A percentile compares a stretch with the other conserved stretches of the same genome.
phyloP scores from a whole-genome alignment of 2,888 invertebrate genomes.

The Sericinus montela region DNA sequence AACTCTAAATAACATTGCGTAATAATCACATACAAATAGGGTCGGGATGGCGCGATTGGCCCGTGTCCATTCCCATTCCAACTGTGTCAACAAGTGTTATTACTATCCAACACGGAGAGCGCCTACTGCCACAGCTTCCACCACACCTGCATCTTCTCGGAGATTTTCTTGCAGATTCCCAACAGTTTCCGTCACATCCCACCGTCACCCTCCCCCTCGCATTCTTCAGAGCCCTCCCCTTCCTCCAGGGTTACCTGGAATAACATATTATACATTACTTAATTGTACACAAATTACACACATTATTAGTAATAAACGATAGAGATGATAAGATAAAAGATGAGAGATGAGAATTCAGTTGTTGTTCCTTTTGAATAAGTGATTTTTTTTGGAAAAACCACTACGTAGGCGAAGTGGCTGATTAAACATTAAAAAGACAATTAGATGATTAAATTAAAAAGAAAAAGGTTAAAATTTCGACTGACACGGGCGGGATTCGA shows the following conservation, averaged over 20 bases:
- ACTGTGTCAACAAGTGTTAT: conserved; percentile 68
- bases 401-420: no score
- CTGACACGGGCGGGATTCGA: no score
- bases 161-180: conserved; percentile 93
- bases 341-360: no score
- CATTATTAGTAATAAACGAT: no score
- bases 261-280: conserved; percentile 12
- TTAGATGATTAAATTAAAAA: no score
- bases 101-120: conserved; percentile 21
- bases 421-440: no score
- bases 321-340: no score
- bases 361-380: no score
- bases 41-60: conserved; percentile 68
- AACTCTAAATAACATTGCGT: conserved; percentile 75
- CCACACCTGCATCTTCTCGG: conserved; percentile 93
- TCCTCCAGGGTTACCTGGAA: conserved; percentile 91
- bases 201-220: conserved; percentile 76
- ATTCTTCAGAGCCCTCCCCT: conserved; percentile 84
- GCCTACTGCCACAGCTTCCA: conserved; percentile 88
- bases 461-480: no score
- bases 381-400: no score
- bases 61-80: conserved; percentile 56
- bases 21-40: conserved; percentile 69
- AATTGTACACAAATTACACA: no score
- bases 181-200: conserved; percentile 97